Evolutionary conservation across 2,797 vertebrate species (phyloP).

Genomic region (Adelosebastes latens): DNA sequence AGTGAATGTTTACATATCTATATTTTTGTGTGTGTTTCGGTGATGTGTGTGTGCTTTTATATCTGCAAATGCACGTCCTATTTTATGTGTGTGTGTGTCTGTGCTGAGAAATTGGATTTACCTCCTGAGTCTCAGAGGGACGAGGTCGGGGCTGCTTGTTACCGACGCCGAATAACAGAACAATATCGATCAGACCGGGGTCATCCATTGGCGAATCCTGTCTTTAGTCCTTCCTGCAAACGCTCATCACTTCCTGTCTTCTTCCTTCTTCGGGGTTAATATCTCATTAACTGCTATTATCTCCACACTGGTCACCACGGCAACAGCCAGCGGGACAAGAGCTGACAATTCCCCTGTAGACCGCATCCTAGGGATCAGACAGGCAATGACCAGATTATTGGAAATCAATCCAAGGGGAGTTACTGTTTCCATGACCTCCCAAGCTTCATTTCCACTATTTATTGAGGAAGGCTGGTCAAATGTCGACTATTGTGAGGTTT

Average conservation of each 20-base stretch:
- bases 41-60: constrained; percentile 7
- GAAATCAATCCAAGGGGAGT: constrained; percentile 74
- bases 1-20: neutral
- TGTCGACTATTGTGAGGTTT: constrained; percentile 48
- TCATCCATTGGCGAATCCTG: constrained; percentile 24
- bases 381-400: constrained; percentile 67
- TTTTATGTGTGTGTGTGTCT: constrained; percentile 16
- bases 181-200: constrained; percentile 56
- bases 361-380: constrained; percentile 59
- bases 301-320: constrained; percentile 48
- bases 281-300: constrained; percentile 74
- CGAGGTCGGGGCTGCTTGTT: constrained; percentile 33
- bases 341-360: constrained; percentile 44
- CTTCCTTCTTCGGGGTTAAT: constrained; percentile 65
- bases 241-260: constrained; percentile 47
- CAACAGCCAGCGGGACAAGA: constrained; percentile 41
- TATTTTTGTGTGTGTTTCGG: neutral
- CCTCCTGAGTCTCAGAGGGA: constrained; percentile 18
- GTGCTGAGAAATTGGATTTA: constrained; percentile 39
- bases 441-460: constrained; percentile 72
- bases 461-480: constrained; percentile 63
- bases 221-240: constrained; percentile 33
- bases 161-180: constrained; percentile 34
- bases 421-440: constrained; percentile 68
- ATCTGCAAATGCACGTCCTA: neutral